A percentile compares a stretch with the other conserved stretches of the same genome.
Conservation (phyloP, 2,113 vertebrate species). For the Sarotherodon lohbergeri region DNA sequence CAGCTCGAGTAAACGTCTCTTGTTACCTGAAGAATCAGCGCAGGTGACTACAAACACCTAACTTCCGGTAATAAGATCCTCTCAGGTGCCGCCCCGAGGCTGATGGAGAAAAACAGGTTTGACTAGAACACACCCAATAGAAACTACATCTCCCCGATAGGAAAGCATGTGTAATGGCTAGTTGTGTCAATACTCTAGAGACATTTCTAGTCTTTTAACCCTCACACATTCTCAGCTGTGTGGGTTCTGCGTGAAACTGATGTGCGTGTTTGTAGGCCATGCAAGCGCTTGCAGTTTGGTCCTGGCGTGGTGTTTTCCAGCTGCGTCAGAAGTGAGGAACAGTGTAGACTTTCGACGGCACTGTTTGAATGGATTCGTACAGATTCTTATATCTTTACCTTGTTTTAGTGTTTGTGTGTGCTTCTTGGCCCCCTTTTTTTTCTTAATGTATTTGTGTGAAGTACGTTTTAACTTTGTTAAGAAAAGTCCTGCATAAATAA, state of each 20-base stretch:
- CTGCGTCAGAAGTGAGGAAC: neutral
- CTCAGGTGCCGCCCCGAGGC: neutral
- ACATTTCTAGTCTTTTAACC: neutral
- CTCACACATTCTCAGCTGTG: neutral
- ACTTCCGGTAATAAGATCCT: slow-evolving; percentile 28
- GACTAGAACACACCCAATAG: neutral
- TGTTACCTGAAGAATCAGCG: slow-evolving; percentile 1
- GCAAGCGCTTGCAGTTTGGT: neutral
- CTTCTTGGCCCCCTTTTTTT: neutral
- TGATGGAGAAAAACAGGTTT: slow-evolving; percentile 17
- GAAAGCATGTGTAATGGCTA: neutral
- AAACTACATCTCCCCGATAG: neutral
- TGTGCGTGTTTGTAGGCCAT: neutral
- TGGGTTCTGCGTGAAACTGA: neutral
- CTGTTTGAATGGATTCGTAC: neutral
- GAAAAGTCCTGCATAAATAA: neutral
- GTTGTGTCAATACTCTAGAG: neutral
- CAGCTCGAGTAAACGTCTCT: rapidly evolving
- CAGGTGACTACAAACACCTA: neutral
- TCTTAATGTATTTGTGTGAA: neutral
- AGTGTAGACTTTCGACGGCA: neutral
- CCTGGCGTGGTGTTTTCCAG: neutral
- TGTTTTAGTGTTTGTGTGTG: neutral
- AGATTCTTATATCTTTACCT: neutral
- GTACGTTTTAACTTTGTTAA: neutral